Conservation (phyloP, 2,113 vertebrate genomes). For the Heteronetta atricapilla region DNA sequence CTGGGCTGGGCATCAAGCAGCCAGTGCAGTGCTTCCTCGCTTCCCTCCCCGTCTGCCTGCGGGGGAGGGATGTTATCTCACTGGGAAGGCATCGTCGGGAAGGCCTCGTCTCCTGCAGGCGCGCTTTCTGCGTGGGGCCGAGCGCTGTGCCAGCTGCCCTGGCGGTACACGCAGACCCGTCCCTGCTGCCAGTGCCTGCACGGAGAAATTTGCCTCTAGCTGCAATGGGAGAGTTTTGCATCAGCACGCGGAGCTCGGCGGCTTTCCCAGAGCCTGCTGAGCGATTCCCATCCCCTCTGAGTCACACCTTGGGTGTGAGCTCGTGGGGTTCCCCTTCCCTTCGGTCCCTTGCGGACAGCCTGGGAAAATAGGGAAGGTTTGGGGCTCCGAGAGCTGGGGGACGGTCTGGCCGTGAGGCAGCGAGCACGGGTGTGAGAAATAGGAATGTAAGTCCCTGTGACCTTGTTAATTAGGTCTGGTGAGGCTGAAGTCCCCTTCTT, state of each 20-base stretch:
- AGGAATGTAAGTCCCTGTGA: neutral
- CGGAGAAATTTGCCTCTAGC: neutral
- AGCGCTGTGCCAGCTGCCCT: neutral
- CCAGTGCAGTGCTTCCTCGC: neutral
- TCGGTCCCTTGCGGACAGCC: fast-evolving
- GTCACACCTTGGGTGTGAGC: neutral
- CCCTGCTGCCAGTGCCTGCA: neutral
- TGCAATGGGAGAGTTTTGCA: neutral
- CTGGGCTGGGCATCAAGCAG: neutral
- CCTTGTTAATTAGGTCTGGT: neutral
- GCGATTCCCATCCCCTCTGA: neutral
- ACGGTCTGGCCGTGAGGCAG: neutral
- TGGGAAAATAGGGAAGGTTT: neutral
- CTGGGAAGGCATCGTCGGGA: neutral
- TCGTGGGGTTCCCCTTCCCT: neutral
- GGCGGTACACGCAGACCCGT: neutral
- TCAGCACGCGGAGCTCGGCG: fast-evolving
- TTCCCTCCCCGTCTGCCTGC: neutral
- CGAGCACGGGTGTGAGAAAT: neutral
- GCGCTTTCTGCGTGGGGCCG: neutral
- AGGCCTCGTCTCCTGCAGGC: neutral
- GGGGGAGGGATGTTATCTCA: neutral
- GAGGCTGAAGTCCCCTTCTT: neutral
- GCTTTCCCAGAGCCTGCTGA: neutral
- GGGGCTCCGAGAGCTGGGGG: neutral